Evolutionary conservation across 2,797 vertebrate genomes (phyloP).

Genomic region (Rhabdophis nuchalis): DNA sequence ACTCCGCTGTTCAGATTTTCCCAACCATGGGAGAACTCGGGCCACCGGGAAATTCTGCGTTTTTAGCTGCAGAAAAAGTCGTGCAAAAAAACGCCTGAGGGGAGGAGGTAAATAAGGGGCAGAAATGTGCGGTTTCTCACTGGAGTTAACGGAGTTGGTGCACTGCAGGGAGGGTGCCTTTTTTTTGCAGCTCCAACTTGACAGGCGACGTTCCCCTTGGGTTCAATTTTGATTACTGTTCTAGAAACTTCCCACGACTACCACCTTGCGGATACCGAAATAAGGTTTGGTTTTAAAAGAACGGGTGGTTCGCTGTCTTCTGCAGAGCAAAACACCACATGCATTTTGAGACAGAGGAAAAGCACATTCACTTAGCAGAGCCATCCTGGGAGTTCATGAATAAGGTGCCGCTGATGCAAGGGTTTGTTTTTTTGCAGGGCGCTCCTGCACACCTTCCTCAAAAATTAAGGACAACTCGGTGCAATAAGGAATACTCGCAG

Average conservation of each 20-base stretch:
- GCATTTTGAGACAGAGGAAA: not conserved
- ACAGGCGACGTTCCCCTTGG: not conserved
- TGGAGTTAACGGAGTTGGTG: not conserved
- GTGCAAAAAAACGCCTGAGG: not conserved
- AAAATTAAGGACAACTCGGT: too few species aligned
- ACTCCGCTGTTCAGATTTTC: not conserved
- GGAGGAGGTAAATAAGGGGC: not conserved
- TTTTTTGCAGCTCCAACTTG: not conserved
- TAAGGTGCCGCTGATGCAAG: not conserved
- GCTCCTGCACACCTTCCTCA: not conserved
- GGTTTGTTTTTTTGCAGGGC: not conserved
- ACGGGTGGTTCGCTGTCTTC: not conserved
- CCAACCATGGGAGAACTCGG: not conserved
- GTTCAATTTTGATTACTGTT: not conserved
- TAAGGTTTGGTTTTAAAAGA: not conserved
- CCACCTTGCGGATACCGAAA: not conserved
- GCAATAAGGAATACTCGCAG: not conserved
- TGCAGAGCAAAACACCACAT: not conserved
- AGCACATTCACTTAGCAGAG: not conserved
- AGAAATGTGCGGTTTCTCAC: not conserved
- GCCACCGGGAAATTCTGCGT: not conserved
- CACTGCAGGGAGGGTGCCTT: not conserved
- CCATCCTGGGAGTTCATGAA: not conserved
- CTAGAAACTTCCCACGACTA: not conserved
- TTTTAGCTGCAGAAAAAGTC: not conserved